These are phyloP conservation scores for Neolamprologus sp. DNA, from an alignment of 2,113 vertebrate genomes.

Conservation along the genomic window DNA sequence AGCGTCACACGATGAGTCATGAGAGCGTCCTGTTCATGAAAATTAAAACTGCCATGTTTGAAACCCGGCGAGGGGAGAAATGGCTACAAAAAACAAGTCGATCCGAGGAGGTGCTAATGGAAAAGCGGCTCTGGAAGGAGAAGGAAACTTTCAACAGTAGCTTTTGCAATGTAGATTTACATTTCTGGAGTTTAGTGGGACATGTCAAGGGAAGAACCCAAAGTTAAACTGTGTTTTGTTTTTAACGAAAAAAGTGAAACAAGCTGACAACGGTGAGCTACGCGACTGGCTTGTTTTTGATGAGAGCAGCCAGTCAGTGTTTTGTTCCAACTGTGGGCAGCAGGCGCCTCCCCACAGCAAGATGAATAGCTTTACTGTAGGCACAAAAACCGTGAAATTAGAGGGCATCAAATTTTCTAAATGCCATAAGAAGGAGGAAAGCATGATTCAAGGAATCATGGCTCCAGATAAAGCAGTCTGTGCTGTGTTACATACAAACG, in stretches of 20 bases:
- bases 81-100: not conserved
- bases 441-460: not conserved
- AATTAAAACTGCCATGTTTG: not conserved
- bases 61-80: not conserved
- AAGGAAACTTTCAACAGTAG: not conserved
- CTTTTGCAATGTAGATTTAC: not conserved
- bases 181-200: not conserved
- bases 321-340: not conserved
- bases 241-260: not conserved
- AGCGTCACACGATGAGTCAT: not conserved
- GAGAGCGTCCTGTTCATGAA: fast-evolving
- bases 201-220: not conserved
- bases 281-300: not conserved
- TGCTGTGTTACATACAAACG: not conserved
- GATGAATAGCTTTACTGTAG: not conserved
- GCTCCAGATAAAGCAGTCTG: not conserved
- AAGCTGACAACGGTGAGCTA: not conserved
- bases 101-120: not conserved
- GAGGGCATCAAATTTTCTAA: not conserved
- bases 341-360: fast-evolving
- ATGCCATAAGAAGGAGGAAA: not conserved
- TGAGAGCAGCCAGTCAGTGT: not conserved
- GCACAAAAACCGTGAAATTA: fast-evolving
- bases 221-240: not conserved
- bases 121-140: not conserved